Percentiles rank a stretch among this genome's conserved stretches.
These are phyloP conservation scores for Mareca penelope DNA, from an alignment of 2,797 vertebrate genomes.

Conservation along the genomic window DNA sequence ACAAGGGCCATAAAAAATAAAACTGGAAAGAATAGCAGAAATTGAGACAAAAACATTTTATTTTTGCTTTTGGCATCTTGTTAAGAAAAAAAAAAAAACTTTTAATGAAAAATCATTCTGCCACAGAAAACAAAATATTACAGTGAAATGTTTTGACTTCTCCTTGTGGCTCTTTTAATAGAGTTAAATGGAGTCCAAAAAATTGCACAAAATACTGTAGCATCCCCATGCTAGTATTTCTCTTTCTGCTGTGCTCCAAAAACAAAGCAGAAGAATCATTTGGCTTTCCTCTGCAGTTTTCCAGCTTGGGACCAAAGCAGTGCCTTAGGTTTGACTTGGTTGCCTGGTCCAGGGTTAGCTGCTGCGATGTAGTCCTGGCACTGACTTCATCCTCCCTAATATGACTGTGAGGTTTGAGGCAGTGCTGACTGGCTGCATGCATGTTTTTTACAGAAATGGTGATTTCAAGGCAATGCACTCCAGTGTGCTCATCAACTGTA, in stretches of 20 bases:
- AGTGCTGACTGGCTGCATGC: rapidly evolving
- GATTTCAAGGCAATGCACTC: neutral
- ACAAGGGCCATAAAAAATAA: neutral
- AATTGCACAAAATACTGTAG: neutral
- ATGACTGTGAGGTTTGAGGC: rapidly evolving
- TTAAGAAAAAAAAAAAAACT: neutral
- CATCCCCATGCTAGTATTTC: neutral
- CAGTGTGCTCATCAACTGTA: rapidly evolving
- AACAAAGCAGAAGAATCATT: rapidly evolving
- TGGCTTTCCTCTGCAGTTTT: neutral
- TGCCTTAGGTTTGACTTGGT: neutral
- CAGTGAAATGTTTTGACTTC: neutral
- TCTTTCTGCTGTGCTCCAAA: neutral
- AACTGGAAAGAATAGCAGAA: neutral
- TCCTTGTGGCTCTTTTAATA: neutral
- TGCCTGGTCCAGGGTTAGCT: neutral
- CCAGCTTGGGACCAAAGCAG: neutral
- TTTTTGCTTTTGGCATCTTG: neutral
- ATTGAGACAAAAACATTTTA: neutral
- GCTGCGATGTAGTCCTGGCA: neutral
- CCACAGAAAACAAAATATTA: neutral
- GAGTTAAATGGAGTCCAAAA: neutral
- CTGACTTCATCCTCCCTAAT: neutral
- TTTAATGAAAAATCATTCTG: neutral
- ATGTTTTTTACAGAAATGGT: neutral